Conservation (phyloP, 2,797 vertebrate genomes). For the Aeoliscus strigatus region DNA sequence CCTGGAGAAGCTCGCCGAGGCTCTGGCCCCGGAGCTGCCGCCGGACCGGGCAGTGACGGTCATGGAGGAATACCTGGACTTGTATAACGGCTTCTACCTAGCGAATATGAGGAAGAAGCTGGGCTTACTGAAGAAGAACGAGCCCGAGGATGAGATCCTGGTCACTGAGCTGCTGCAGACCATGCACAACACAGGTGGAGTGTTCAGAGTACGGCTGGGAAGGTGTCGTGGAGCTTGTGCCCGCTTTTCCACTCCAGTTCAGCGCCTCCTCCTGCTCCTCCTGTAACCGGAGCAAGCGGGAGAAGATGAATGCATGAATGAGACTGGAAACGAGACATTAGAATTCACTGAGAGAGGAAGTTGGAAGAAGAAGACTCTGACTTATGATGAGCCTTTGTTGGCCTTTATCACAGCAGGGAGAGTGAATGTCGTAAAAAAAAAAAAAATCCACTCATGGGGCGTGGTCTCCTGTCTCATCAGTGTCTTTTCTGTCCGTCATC, state of each 20-base stretch:
- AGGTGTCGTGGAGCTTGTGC: too few relatives aligned
- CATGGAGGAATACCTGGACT: conserved; percentile 80
- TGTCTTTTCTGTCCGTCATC: background rate
- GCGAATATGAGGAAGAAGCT: conserved; percentile 91
- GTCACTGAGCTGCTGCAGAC: conserved; percentile 85
- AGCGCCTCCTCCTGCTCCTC: background rate
- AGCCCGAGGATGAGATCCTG: conserved; percentile 81
- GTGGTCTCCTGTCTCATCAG: background rate
- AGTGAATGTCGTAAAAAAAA: too few relatives aligned
- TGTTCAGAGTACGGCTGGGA: too few relatives aligned
- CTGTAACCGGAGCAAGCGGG: too few relatives aligned
- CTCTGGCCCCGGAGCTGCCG: conserved; percentile 86
- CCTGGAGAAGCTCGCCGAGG: conserved; percentile 88
- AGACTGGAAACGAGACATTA: too few relatives aligned
- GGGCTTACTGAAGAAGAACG: conserved; percentile 79
- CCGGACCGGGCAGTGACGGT: conserved; percentile 73
- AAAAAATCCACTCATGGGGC: too few relatives aligned
- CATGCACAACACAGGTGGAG: conserved; percentile 88
- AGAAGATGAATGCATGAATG: too few relatives aligned
- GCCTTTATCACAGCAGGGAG: too few relatives aligned
- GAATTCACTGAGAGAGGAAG: too few relatives aligned
- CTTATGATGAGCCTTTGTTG: too few relatives aligned
- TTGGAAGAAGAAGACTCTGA: too few relatives aligned
- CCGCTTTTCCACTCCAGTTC: too few relatives aligned
- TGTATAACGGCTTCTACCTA: conserved; percentile 84